Evolutionary conservation across 2,888 invertebrate species (phyloP), one percentile per base, ranked within the genome.

Genomic region (Drosophila putrida): DNA sequence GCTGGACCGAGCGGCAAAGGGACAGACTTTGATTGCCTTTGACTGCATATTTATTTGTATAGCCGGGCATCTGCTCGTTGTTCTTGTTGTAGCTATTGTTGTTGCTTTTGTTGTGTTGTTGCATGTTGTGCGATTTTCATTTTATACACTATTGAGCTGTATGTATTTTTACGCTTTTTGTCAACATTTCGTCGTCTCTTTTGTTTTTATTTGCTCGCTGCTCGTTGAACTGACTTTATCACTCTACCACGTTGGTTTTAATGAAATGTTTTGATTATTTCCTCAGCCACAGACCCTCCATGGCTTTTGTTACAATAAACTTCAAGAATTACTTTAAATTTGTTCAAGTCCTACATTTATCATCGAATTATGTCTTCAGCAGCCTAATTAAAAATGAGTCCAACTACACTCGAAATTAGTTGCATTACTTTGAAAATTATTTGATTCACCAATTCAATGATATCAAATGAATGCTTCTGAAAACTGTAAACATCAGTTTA

Each of bases 11-110:
- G 62, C 51, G 51, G 54, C 49, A 38, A 20, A 46, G 25, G 44
- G 75, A 67, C 80, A 63, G 77, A 77, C 81, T 75, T 83, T 88
- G 87, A 85, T 85, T 85, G 85, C 89, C 87, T 85, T 89, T 85
- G 85, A 87, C 85, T 81, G 89, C 66, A 79, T 88, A 88, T 85
- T 85, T 85, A 85, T 85, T 85, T 88, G 89, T 79, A 84, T 72
- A 75, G 72, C 58, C 47, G 36, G 51, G 25, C 59, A 49, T 49
- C 27, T 53, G 27, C 0, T 9, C 36, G 43, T 47, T 72, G 62
- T 62, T 44, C 25, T 49, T 39, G 54, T 54, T 58, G 57, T 50
- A 49, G 38, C 43, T 67, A 49, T 57, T 58, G 25, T 8, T 44
- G 60, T 54, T 57, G 59, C 51, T 47, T 39, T 46, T 66, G 54